phyloP scores from a whole-genome alignment of 1,140 invertebrate genomes.

The Sycobia sp. region DNA sequence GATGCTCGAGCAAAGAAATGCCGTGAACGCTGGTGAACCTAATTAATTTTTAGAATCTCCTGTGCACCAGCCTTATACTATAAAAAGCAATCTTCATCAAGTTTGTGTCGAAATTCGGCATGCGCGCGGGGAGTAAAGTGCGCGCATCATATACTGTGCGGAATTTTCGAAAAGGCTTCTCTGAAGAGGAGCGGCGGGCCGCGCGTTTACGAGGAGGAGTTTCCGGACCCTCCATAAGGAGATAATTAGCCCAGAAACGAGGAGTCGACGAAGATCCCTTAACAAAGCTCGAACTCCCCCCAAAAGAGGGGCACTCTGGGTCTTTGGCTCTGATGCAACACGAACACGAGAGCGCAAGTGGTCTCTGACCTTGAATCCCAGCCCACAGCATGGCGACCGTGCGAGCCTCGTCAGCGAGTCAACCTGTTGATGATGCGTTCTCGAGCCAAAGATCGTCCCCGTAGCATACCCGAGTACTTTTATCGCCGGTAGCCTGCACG shows the following conservation, averaged over 20 bases:
- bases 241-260: conserved; percentile 33
- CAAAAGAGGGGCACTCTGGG: not conserved
- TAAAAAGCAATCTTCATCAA: conserved; percentile 20
- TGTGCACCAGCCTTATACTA: not conserved
- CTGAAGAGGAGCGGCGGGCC: not conserved
- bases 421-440: conserved; percentile 30
- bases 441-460: conserved; percentile 24
- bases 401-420: conserved; percentile 20
- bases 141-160: no score
- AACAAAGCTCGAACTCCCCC: conserved; percentile 28
- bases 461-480: conserved; percentile 10
- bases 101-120: not conserved
- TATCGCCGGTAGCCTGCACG: conserved; percentile 28
- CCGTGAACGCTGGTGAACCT: not conserved
- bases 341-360: not conserved
- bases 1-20: not conserved
- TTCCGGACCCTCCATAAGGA: conserved; percentile 17
- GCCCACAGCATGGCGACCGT: not conserved
- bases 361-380: conserved; percentile 21
- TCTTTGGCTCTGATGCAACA: not conserved
- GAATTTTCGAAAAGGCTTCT: conserved; percentile 15
- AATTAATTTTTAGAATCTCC: conserved; percentile 22
- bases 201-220: conserved; percentile 19
- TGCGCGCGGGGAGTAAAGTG: no score
- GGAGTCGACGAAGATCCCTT: conserved; percentile 20